These are phyloP conservation scores for Orthonychiurus folsomi DNA, from an alignment of 2,888 invertebrate species.

Conservation along the genomic window DNA sequence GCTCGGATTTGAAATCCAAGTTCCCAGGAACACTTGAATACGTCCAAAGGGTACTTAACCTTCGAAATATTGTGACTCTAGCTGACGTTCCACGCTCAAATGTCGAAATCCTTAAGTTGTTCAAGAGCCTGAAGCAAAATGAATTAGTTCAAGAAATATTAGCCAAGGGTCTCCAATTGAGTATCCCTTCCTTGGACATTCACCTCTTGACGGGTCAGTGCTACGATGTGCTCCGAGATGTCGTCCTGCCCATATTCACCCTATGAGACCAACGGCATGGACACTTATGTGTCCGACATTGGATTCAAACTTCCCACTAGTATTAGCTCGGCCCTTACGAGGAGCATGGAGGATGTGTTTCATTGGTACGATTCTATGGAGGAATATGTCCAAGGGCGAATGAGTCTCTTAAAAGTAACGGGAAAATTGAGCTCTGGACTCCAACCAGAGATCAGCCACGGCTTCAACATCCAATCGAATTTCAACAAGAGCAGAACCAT, in stretches of 20 bases:
- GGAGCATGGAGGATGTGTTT: neutral
- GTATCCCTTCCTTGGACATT: neutral
- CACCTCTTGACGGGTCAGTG: neutral
- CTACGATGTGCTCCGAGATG: neutral
- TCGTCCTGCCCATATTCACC: neutral
- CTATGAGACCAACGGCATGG: neutral
- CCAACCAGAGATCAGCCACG: neutral
- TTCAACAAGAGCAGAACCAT: neutral
- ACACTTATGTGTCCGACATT: neutral
- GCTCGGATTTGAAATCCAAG: neutral
- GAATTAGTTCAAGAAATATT: neutral
- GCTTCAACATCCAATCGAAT: neutral
- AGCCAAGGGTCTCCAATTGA: neutral
- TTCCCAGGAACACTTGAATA: slow-evolving; percentile 1
- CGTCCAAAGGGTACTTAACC: neutral
- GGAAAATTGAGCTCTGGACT: neutral
- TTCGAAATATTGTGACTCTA: neutral
- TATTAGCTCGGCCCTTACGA: neutral
- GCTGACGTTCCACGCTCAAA: neutral
- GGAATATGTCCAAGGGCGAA: neutral
- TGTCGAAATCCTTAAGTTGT: neutral
- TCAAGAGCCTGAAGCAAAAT: neutral
- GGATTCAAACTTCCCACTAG: neutral
- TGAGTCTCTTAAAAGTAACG: neutral
- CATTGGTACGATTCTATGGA: neutral